Conservation (phyloP, 2,888 invertebrate species). For the Amphimallon solstitiale region DNA sequence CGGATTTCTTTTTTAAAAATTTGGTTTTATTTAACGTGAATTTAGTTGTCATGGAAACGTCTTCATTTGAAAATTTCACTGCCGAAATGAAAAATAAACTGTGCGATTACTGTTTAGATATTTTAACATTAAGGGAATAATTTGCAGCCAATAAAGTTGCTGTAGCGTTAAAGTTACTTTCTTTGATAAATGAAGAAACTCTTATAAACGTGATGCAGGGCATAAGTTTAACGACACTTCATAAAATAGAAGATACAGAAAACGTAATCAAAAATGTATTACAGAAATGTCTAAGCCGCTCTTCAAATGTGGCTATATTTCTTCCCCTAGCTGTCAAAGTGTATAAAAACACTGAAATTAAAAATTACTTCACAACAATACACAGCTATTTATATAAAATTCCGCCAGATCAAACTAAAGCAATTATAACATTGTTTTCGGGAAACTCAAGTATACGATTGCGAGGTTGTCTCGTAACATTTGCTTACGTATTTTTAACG, state of each 20-base stretch:
- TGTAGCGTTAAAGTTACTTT: background rate
- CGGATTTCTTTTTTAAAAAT: no score
- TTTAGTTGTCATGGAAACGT: background rate
- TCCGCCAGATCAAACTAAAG: slow-evolving; percentile 24
- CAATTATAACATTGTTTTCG: background rate
- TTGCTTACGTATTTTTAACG: background rate
- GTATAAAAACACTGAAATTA: background rate
- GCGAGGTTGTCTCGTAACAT: slow-evolving; percentile 30
- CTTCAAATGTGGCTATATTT: background rate
- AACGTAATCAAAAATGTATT: background rate
- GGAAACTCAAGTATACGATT: slow-evolving; percentile 32
- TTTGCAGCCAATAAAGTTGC: background rate
- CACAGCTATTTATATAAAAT: background rate
- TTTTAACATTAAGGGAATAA: background rate
- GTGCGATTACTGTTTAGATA: background rate
- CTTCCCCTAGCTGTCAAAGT: background rate
- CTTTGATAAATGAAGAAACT: background rate
- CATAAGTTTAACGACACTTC: background rate
- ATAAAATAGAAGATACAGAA: background rate
- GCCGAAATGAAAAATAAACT: background rate
- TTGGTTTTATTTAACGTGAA: background rate
- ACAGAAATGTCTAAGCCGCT: background rate
- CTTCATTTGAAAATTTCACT: background rate
- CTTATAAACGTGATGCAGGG: no score
- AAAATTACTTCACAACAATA: background rate